Evolutionary conservation across 2,888 invertebrate species (phyloP).

Genomic region (Epirrita christyi): DNA sequence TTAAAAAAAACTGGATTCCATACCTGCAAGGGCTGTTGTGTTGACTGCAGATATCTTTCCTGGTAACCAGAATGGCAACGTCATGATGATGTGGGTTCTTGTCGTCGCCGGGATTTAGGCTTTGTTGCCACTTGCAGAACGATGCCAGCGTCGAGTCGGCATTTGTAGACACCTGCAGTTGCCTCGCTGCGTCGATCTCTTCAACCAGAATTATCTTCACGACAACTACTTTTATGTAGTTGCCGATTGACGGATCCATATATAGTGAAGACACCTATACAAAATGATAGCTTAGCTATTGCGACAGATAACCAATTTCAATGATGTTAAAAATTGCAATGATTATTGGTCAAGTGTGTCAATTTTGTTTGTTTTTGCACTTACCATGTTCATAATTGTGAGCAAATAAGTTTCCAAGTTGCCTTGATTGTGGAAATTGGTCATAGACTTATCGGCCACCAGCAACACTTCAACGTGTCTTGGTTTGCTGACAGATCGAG

Average conservation of each 20-base stretch:
- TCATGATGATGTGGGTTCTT: constrained; percentile 95
- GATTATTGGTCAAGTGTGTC: constrained; percentile 3
- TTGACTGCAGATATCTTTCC: constrained; percentile 89
- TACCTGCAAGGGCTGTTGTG: constrained; percentile 83
- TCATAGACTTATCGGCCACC: constrained; percentile 95
- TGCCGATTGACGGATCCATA: constrained; percentile 95
- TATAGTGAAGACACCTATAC: constrained; percentile 90
- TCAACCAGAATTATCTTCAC: constrained; percentile 93
- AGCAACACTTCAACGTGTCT: constrained; percentile 94
- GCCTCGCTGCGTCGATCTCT: constrained; percentile 85
- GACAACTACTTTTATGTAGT: constrained; percentile 95
- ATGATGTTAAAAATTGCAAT: background rate
- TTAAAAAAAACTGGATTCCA: constrained; percentile 36
- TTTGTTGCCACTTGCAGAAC: constrained; percentile 94
- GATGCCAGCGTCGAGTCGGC: constrained; percentile 93
- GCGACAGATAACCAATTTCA: background rate
- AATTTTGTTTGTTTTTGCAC: constrained; percentile 33
- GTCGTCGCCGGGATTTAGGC: constrained; percentile 90
- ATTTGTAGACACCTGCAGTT: constrained; percentile 90
- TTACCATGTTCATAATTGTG: constrained; percentile 96
- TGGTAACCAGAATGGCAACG: constrained; percentile 94
- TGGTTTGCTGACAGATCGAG: constrained; percentile 89
- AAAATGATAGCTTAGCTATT: constrained; percentile 18
- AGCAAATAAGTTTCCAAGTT: constrained; percentile 94
- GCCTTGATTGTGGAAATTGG: constrained; percentile 93